phyloP scores from a whole-genome alignment of 2,888 invertebrate species.

The Andrena bucephala region DNA sequence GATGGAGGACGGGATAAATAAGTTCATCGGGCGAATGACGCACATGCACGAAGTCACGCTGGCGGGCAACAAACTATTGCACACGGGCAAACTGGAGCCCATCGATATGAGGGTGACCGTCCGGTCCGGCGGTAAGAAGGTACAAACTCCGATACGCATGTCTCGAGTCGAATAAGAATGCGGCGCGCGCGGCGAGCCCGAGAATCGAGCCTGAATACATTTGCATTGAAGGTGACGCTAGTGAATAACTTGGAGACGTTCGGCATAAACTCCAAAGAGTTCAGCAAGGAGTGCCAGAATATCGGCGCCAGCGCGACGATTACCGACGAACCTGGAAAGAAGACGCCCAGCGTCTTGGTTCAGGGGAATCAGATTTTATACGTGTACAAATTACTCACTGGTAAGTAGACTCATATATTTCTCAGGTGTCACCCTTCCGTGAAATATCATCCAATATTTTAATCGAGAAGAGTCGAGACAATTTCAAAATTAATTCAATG shows the following conservation, averaged over 20 bases:
- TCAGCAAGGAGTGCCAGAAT: conserved; percentile 93
- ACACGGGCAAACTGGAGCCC: conserved; percentile 91
- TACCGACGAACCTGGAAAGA: conserved; percentile 90
- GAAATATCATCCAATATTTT: neutral
- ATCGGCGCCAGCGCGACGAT: conserved; percentile 95
- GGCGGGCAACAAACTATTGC: conserved; percentile 86
- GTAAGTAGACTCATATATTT: conserved; percentile 75
- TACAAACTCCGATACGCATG: conserved; percentile 76
- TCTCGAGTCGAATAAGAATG: neutral
- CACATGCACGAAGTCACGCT: conserved; percentile 88
- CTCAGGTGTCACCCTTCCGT: neutral
- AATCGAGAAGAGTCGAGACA: too few relatives aligned
- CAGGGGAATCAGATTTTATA: conserved; percentile 95
- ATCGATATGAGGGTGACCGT: conserved; percentile 92
- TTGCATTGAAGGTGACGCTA: conserved; percentile 90
- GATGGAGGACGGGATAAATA: conserved; percentile 91
- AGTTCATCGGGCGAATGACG: conserved; percentile 90
- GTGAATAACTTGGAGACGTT: conserved; percentile 95
- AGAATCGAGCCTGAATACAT: neutral
- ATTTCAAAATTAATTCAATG: too few relatives aligned
- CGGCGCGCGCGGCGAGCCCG: neutral
- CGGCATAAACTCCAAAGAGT: conserved; percentile 92
- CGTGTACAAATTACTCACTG: conserved; percentile 86
- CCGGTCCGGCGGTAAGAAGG: conserved; percentile 96
- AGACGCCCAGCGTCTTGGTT: conserved; percentile 91